These are phyloP conservation scores for Datnioides undecimradiatus DNA, from an alignment of 2,113 vertebrate species.

Conservation along the genomic window DNA sequence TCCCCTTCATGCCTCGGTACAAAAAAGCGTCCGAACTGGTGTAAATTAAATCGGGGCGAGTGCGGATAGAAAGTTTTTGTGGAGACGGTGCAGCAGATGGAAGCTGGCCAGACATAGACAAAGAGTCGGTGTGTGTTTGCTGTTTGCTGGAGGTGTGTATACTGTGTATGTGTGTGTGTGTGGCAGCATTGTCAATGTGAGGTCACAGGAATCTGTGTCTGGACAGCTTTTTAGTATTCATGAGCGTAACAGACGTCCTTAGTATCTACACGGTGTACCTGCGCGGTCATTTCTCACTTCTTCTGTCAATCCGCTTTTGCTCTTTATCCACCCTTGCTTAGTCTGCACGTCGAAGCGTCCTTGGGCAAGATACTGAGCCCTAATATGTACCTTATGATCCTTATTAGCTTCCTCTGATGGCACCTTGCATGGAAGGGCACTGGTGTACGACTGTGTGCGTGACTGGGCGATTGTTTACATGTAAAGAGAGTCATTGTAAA, in stretches of 20 bases:
- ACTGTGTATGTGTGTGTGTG: neutral
- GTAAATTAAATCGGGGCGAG: constrained; percentile 20
- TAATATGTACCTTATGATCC: too few species aligned
- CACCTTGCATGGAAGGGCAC: too few species aligned
- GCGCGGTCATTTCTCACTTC: neutral
- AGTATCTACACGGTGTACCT: neutral
- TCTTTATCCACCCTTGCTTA: too few species aligned
- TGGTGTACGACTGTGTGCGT: too few species aligned
- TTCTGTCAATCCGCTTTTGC: neutral
- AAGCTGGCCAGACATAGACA: neutral
- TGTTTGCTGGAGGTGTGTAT: neutral
- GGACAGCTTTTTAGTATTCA: constrained; percentile 20
- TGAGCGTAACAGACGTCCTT: neutral
- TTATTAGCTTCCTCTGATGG: too few species aligned
- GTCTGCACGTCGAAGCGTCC: too few species aligned
- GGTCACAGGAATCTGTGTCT: neutral
- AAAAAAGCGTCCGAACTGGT: neutral
- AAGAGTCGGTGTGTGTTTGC: neutral
- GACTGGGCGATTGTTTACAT: too few species aligned
- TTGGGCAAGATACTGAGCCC: too few species aligned
- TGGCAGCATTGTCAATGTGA: neutral
- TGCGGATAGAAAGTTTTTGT: constrained; percentile 3
- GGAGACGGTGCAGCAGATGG: neutral
- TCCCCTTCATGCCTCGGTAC: neutral
- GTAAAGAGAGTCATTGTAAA: too few species aligned